phyloP scores from a whole-genome alignment of 2,113 vertebrate species.

The Smithornis capensis region DNA sequence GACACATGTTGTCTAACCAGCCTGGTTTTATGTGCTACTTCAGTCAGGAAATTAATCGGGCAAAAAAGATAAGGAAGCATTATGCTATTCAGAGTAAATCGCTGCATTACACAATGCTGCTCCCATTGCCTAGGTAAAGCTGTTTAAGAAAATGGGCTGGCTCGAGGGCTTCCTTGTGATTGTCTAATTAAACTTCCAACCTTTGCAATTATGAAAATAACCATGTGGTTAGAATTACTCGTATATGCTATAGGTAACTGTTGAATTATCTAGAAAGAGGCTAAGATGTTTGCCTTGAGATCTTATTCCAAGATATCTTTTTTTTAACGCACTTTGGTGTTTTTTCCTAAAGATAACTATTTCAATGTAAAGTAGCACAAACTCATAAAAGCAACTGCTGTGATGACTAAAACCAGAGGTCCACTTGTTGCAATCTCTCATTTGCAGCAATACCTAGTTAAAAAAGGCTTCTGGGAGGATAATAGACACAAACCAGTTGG shows the following conservation, averaged over 20 bases:
- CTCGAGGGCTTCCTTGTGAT: constrained; percentile 66
- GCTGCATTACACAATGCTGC: constrained; percentile 50
- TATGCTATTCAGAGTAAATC: constrained; percentile 65
- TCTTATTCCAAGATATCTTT: background rate
- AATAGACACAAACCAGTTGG: background rate
- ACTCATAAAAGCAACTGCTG: background rate
- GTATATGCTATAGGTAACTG: constrained; percentile 44
- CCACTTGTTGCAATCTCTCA: background rate
- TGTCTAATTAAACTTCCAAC: constrained; percentile 70
- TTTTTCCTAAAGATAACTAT: background rate
- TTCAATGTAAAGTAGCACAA: background rate
- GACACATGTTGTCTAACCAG: constrained; percentile 65
- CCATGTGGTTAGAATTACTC: constrained; percentile 55
- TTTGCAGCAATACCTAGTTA: background rate
- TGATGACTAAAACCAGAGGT: background rate
- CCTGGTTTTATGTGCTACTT: constrained; percentile 59
- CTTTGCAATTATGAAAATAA: constrained; percentile 71
- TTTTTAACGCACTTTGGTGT: background rate
- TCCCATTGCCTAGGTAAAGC: constrained; percentile 59
- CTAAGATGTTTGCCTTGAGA: constrained; percentile 23
- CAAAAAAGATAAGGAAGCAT: constrained; percentile 64
- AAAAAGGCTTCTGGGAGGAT: background rate
- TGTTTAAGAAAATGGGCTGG: constrained; percentile 66
- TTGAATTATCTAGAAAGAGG: constrained; percentile 43
- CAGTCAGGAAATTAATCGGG: constrained; percentile 67